Conservation (phyloP, 2,113 vertebrate genomes). For the Shinisaurus crocodilurus region DNA sequence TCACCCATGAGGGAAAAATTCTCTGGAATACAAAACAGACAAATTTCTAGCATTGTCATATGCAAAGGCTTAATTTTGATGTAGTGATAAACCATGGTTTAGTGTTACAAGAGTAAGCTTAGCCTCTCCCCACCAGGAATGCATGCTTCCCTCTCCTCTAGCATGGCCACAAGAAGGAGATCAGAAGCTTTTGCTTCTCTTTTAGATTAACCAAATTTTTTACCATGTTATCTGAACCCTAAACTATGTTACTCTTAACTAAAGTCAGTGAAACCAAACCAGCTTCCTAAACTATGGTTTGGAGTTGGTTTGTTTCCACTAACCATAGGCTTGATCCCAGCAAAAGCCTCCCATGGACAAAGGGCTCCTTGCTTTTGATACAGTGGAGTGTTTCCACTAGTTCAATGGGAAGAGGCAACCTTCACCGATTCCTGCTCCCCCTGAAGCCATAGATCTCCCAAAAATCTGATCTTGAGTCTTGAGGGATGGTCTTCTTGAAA, state of each 20-base stretch:
- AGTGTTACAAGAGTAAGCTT: background rate
- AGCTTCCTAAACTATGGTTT: background rate
- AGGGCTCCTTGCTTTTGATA: background rate
- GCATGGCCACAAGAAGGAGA: background rate
- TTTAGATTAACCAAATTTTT: background rate
- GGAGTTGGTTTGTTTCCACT: background rate
- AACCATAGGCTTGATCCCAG: background rate
- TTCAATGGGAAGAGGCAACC: background rate
- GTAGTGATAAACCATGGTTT: background rate
- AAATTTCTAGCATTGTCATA: conserved; percentile 10
- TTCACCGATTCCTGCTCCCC: background rate
- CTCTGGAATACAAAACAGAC: conserved; percentile 51
- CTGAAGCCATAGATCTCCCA: background rate
- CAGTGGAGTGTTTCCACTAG: too few relatives aligned
- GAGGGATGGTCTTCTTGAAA: background rate
- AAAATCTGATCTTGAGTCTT: background rate
- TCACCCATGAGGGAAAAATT: conserved; percentile 65
- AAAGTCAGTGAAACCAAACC: too few relatives aligned
- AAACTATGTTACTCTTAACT: background rate
- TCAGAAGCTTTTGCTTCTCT: background rate
- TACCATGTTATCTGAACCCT: background rate
- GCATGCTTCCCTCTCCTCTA: background rate
- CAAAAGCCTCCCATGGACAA: background rate
- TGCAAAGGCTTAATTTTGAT: background rate
- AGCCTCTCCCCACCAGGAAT: background rate